Evolutionary conservation across 64 coral and sea anemone genomes (phyloP), one percentile per base, ranked within the genome.

Genomic region (Stylophora pistillata): DNA sequence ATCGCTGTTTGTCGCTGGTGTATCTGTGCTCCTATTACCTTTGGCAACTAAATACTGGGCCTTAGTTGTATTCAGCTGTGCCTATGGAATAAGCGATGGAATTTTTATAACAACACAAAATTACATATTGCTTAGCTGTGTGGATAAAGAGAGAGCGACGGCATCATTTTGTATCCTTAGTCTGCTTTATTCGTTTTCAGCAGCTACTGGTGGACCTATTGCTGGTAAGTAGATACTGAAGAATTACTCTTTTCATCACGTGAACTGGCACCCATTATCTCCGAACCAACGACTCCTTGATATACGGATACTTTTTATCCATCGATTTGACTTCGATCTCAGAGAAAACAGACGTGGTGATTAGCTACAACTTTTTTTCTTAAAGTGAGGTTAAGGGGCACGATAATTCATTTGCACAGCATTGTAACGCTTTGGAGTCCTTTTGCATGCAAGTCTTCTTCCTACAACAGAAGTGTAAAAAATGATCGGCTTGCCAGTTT

Each of bases 21-120:
- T 78, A 20, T 76, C 86, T 18, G 73, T 62, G 4, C 20, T 78
- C 31, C 9, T 88, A 18, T 56, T 88, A 9, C 32, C 33, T 11
- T 88, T 78, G 23, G 6, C 57, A 6, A 52, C 72, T 5, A 18
- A 77, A 18, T 37, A 88, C 5, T 62, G 32, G 70, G 27, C 31
- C 30, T 78, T 78, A 61, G 68, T 78, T 20, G 47, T 31, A 12
- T 78, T 88, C 12, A 74, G 72, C 10, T 21, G 10, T 15, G 29
- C 23, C 1, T 88, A 88, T 32, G 86, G 86, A 2, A 31, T 61
- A 27, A 74, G 86, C 16, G 53, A 76, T 55, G 86, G 86, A 21
- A 16, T 53, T 9, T 88, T 68, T 15, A 54, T 69, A 52, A 78
- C 86, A 64, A n/a, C 74, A 41, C 29, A 23, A 5, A 66, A 20